Base-by-base conservation (phyloP, 2,797 vertebrate genomes). In the Phrynocephalus vlangalii region DNA sequence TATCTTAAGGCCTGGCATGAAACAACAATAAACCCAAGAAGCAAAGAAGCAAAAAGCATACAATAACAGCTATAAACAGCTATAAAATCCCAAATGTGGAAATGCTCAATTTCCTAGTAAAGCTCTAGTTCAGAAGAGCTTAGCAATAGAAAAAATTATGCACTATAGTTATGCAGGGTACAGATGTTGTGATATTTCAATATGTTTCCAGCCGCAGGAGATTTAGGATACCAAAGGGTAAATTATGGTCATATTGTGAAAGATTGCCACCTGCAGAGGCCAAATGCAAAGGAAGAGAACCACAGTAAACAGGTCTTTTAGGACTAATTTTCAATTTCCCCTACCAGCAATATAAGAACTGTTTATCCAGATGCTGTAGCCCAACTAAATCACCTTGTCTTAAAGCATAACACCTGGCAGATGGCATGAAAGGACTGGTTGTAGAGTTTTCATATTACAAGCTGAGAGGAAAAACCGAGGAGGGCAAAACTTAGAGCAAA, bases 181-280 rank as follows among this genome's bases (percentile, higher is more conserved):
- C 1, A 30, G n/a, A 18, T 44, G 33, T 66, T 67, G 82, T 87
- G 89, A 91, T 66, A 63, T 85, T 84, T 89, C 83, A 33, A 0
- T 67, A 1, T 16, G 77, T 11, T 91, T 5, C 60, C 18, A 7
- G n/a, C 66, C 92, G 91, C 89, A 92, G 90, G 79, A 90, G 79
- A 76, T 24, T 91, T 70, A 76, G 90, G 80, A 60, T 81, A 91
- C 1, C 1, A 11, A 86, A 92, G 70, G 72, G 87, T 92, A 93
- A 92, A 87, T 33, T 85, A 81, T 79, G 87, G 90, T 91, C 86
- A 80, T 16, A 18, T 1, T 90, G 82, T 67, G 71, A 88, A 80
- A 77, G 87, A 94, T 90, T 79, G 70, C 83, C 83, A 90, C 91
- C 90, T 33, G 84, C 82, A 80, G 84, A 90, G 89, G 83, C 88